A percentile compares a stretch with the other conserved stretches of the same genome.
Conservation (phyloP, 2,888 invertebrate genomes). For the Dascillus cervinus region DNA sequence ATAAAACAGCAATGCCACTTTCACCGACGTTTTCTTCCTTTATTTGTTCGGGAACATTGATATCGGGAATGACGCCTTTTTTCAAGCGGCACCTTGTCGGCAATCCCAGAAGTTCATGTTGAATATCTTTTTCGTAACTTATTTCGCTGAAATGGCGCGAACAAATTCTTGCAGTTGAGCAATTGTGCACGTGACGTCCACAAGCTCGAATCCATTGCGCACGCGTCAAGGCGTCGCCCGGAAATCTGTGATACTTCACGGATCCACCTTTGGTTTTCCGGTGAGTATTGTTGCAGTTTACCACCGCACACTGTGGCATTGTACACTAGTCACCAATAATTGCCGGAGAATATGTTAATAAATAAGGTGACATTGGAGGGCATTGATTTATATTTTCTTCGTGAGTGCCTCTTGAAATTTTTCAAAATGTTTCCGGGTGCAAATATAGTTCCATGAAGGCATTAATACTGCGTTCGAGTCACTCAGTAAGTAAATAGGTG, state of each 20-base stretch:
- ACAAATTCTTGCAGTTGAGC: conserved; percentile 49
- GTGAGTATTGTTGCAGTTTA: conserved; percentile 50
- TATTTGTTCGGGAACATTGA: conserved; percentile 9
- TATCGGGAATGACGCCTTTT: conserved; percentile 42
- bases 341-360: too few relatives aligned
- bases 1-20: conserved; percentile 44
- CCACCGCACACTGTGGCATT: conserved; percentile 54
- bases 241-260: conserved; percentile 52
- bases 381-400: too few relatives aligned
- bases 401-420: too few relatives aligned
- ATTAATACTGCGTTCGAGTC: too few relatives aligned
- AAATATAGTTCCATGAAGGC: too few relatives aligned
- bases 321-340: too few relatives aligned
- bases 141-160: conserved; percentile 47
- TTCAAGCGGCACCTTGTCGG: conserved; percentile 47
- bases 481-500: too few relatives aligned
- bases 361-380: too few relatives aligned
- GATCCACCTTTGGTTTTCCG: conserved; percentile 49
- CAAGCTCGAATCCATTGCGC: conserved; percentile 48
- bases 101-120: conserved; percentile 48
- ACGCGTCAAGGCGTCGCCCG: conserved; percentile 47
- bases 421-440: too few relatives aligned
- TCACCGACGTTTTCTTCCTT: conserved; percentile 20
- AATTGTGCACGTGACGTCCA: conserved; percentile 47
- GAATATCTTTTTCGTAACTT: conserved; percentile 50